These are phyloP conservation scores for Nomada fabriciana DNA, from an alignment of 2,888 invertebrate genomes.

Conservation along the genomic window DNA sequence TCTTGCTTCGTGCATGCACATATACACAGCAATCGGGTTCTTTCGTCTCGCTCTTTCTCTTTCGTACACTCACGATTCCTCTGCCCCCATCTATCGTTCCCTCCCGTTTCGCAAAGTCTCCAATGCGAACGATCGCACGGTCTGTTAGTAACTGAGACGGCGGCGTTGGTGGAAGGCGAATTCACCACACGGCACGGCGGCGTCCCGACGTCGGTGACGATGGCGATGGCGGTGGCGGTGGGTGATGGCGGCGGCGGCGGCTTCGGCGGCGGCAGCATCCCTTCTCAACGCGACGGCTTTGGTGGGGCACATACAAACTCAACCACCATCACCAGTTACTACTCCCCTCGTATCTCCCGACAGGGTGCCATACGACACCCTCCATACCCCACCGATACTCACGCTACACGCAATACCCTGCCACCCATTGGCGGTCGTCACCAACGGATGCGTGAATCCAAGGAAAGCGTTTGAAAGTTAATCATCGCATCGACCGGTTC, in stretches of 20 bases:
- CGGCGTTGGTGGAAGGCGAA: slow-evolving; percentile 60
- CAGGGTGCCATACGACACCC: slow-evolving; percentile 49
- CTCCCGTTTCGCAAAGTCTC: slow-evolving; percentile 45
- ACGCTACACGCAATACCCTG: slow-evolving; percentile 49
- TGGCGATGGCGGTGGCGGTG: slow-evolving; percentile 60
- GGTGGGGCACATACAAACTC: slow-evolving; percentile 51
- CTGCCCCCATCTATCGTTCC: slow-evolving; percentile 7
- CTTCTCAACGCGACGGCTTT: slow-evolving; percentile 56
- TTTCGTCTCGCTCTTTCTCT: slow-evolving; percentile 15
- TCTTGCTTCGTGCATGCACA: slow-evolving; percentile 11
- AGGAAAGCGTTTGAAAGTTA: slow-evolving; percentile 52
- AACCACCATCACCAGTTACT: slow-evolving; percentile 56
- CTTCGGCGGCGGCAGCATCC: slow-evolving; percentile 21
- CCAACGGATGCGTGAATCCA: slow-evolving; percentile 52
- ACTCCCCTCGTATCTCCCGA: slow-evolving; percentile 46
- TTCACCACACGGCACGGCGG: slow-evolving; percentile 62
- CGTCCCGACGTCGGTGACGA: slow-evolving; percentile 72
- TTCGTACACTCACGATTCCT: slow-evolving; percentile 20
- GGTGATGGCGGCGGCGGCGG: slow-evolving; percentile 59
- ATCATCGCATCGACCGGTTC: slow-evolving; percentile 31
- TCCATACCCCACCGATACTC: slow-evolving; percentile 40
- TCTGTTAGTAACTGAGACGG: slow-evolving; percentile 80
- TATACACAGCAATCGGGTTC: not conserved
- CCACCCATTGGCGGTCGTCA: slow-evolving; percentile 47
- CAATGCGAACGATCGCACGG: slow-evolving; percentile 78